Evolutionary conservation across 2,113 vertebrate genomes (phyloP).

Genomic region (Epinephelus lanceolatus): DNA sequence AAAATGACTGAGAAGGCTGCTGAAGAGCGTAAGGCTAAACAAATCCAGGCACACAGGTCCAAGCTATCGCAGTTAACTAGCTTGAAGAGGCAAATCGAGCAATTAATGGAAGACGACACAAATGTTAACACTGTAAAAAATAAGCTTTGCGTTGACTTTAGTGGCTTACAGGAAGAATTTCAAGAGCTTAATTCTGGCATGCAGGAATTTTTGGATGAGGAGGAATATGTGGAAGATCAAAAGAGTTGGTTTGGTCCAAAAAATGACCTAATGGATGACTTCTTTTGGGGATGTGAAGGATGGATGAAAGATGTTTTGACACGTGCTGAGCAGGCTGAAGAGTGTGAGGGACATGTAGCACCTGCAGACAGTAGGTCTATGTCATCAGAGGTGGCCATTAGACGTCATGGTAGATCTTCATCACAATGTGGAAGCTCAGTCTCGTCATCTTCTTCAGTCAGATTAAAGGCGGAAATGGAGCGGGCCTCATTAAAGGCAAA

Average conservation of each 20-base stretch:
- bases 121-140: no score
- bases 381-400: background rate
- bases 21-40: no score
- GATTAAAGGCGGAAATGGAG: slow-evolving; percentile 47
- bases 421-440: slow-evolving; percentile 6
- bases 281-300: background rate
- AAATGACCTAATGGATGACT: background rate
- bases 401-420: background rate
- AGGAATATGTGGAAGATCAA: no score
- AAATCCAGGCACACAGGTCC: no score
- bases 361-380: slow-evolving; percentile 21
- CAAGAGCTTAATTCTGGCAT: no score
- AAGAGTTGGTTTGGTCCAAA: background rate
- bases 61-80: no score
- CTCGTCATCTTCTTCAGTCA: slow-evolving; percentile 20
- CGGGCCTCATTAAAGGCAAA: slow-evolving; percentile 38
- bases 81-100: no score
- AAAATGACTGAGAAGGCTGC: no score
- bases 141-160: no score
- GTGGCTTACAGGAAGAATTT: no score
- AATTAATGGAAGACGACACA: no score
- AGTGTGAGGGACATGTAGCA: background rate
- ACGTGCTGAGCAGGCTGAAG: slow-evolving; percentile 13
- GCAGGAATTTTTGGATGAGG: no score
- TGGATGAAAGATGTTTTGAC: slow-evolving; percentile 56